These are phyloP conservation scores for Syngnathus rostellatus DNA, from an alignment of 2,797 vertebrate genomes.

Conservation along the genomic window DNA sequence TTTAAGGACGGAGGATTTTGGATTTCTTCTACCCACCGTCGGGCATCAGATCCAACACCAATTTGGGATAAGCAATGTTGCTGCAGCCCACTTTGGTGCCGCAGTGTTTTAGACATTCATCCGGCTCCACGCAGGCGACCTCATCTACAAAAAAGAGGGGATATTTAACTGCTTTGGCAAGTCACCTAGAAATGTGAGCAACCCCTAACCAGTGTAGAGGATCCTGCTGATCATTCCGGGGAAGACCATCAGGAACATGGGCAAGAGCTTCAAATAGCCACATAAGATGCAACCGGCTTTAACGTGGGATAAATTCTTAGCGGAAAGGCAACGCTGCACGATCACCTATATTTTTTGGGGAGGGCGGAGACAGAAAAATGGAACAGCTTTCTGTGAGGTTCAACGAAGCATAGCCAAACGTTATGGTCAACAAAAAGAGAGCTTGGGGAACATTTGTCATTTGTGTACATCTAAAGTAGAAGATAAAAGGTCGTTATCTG, in stretches of 20 bases:
- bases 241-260: constrained; percentile 94
- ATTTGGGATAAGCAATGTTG: constrained; percentile 88
- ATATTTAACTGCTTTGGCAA: background rate
- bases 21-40: constrained; percentile 66
- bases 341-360: constrained; percentile 73
- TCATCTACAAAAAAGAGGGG: constrained; percentile 62
- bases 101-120: constrained; percentile 65
- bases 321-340: constrained; percentile 91
- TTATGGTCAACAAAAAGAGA: background rate
- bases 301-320: constrained; percentile 87
- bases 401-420: background rate
- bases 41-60: constrained; percentile 93
- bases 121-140: constrained; percentile 80
- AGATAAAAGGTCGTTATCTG: background rate
- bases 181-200: background rate
- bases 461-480: background rate
- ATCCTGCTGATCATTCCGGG: constrained; percentile 96
- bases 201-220: constrained; percentile 76
- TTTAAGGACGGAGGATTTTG: no score
- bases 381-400: background rate
- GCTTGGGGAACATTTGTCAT: background rate
- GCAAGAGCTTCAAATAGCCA: constrained; percentile 89
- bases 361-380: background rate
- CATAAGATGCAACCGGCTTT: constrained; percentile 87
- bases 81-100: constrained; percentile 79